Conservation (phyloP, 2,113 vertebrate genomes). For the Trichomycterus rosablanca region DNA sequence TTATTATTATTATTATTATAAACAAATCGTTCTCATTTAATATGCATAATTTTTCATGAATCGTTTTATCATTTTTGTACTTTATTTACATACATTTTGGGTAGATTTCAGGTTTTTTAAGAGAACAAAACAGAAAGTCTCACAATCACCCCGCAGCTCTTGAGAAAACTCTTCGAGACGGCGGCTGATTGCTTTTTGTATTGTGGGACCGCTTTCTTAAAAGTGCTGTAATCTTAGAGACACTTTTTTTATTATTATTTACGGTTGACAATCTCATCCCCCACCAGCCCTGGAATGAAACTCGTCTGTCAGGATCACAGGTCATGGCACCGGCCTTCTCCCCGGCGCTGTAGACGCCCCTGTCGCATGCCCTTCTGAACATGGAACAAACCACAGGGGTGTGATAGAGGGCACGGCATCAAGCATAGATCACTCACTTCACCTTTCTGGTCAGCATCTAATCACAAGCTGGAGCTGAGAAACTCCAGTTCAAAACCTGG, state of each 20-base stretch:
- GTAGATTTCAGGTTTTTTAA: background rate
- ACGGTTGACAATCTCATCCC: conserved; percentile 24
- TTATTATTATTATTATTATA: too few species aligned
- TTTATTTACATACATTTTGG: too few species aligned
- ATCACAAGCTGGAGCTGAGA: conserved; percentile 9
- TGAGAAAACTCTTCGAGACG: background rate
- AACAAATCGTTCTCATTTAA: too few species aligned
- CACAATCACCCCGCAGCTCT: too few species aligned
- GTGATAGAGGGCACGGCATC: conserved; percentile 21
- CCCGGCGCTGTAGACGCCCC: conserved; percentile 49
- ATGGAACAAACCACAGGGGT: conserved; percentile 26
- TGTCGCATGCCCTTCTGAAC: conserved; percentile 10
- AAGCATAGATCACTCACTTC: conserved; percentile 21
- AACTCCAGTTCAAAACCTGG: background rate
- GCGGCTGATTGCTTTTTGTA: background rate
- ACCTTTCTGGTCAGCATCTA: conserved; percentile 6
- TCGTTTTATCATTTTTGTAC: too few species aligned
- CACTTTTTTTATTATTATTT: conserved; percentile 16
- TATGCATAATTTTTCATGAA: too few species aligned
- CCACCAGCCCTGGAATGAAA: conserved; percentile 42
- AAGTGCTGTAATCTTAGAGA: conserved; percentile 12
- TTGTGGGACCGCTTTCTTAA: conserved; percentile 15
- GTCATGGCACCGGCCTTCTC: conserved; percentile 55
- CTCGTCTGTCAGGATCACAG: conserved; percentile 45
- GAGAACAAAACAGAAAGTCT: too few species aligned